Conservation (phyloP, 2,113 vertebrate genomes). For the Syrmaticus mikado region DNA sequence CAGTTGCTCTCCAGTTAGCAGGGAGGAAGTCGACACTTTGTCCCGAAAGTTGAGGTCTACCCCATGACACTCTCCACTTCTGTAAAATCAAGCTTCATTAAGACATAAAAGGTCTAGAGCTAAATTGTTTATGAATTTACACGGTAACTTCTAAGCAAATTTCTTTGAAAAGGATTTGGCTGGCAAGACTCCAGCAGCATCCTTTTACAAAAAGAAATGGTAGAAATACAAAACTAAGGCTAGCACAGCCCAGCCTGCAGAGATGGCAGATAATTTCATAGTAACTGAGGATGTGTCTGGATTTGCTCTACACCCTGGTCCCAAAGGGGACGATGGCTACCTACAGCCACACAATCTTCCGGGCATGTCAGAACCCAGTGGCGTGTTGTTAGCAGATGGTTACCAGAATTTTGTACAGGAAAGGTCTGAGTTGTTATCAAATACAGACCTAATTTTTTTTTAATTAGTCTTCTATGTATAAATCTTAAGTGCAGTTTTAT, state of each 20-base stretch:
- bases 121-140: neutral
- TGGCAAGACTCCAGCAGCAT: neutral
- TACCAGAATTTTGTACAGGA: neutral
- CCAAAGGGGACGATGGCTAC: neutral
- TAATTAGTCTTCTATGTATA: neutral
- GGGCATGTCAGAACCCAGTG: neutral
- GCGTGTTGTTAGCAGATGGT: neutral
- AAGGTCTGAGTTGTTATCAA: neutral
- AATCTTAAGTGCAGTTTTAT: neutral
- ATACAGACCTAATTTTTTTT: neutral
- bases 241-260: neutral
- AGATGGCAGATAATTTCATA: neutral
- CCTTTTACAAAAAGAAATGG: neutral
- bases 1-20: neutral
- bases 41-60: neutral
- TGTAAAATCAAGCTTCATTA: neutral
- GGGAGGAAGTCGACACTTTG: neutral
- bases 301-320: accelerated
- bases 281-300: neutral
- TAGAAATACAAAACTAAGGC: neutral
- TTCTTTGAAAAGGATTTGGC: neutral
- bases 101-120: neutral
- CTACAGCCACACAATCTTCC: neutral
- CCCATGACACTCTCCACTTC: neutral
- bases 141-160: neutral